phyloP scores from a whole-genome alignment of 2,888 invertebrate genomes.

The Odontomyia ornata region DNA sequence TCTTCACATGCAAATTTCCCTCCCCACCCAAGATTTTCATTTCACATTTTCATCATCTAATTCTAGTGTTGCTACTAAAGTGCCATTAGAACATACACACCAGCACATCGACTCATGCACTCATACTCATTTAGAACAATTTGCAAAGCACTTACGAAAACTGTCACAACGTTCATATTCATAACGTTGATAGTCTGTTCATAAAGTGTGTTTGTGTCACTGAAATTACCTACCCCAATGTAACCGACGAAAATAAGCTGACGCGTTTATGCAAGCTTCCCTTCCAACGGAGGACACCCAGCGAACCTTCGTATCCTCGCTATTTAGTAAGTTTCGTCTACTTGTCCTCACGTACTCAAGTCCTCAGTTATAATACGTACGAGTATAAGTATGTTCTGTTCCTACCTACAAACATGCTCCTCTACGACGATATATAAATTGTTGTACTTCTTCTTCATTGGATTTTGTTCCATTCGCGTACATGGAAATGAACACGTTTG shows the following conservation, averaged over 20 bases:
- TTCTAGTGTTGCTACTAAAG: neutral
- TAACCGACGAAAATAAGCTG: conserved; percentile 10
- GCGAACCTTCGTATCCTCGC: neutral
- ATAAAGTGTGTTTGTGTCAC: conserved; percentile 20
- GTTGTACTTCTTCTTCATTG: neutral
- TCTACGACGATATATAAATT: too few relatives aligned
- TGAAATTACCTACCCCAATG: conserved; percentile 26
- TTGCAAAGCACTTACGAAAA: conserved; percentile 22
- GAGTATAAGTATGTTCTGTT: neutral
- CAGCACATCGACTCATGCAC: neutral
- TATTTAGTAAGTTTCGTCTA: neutral
- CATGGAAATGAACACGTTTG: conserved; percentile 12
- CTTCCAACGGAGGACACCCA: too few relatives aligned
- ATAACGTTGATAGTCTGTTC: neutral
- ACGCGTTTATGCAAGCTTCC: neutral
- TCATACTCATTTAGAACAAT: conserved; percentile 7
- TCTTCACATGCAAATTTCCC: neutral
- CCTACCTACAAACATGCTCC: too few relatives aligned
- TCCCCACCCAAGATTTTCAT: neutral
- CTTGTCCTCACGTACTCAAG: neutral
- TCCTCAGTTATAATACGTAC: neutral
- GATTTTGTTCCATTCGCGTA: neutral
- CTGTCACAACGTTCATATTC: conserved; percentile 24
- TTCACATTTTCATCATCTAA: conserved; percentile 11
- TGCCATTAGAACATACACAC: conserved; percentile 9